Evolutionary conservation across 1,140 invertebrate species (phyloP), one percentile per base, ranked within the genome.

Genomic region (Diprion similis): DNA sequence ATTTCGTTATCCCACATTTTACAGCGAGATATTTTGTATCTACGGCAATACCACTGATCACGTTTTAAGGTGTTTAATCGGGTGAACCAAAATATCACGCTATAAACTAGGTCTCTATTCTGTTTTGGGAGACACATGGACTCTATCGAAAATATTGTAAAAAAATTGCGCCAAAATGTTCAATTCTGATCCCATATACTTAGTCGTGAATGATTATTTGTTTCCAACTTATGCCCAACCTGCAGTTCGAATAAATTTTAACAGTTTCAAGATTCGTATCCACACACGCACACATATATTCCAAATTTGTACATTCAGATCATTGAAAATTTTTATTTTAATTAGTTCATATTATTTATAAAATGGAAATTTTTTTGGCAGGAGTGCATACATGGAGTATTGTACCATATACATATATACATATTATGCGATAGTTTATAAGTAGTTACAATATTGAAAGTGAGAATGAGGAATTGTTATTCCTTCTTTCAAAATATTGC

Each of bases 141-240:
- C n/a, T 59, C 51, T 6, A 59, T 59, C 11, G n/a, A 37, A 37
- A 37, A 37, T 37, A 3, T 37, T 37, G 1, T 3, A 37, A 59
- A 59, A 59, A 59, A 59, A 59, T 59, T 13, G 51, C 51, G 51
- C 11, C n/a, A 59, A 59, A 59, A 59, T 59, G n/a, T 59, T 59
- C 51, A 15, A 59, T 59, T 37, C 24, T 37, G 1, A 37, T 37
- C 1, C 24, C 24, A 37, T 37, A 6, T 37, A 37, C 24, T 37
- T 6, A 37, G 24, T 3, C 24, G 24, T 37, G 24, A 37, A 37
- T 37, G 24, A 37, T 59, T 59, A 59, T 13, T 15, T 59, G 9
- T 59, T 59, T 59, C 9, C 51, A 15, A 59, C 51, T 59, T 59
- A 17, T 8, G 51, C n/a, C 51, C n/a, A 59, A 17, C 51, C 51